Conservation (phyloP, 2,888 invertebrate genomes). For the Microplitis deprimator region DNA sequence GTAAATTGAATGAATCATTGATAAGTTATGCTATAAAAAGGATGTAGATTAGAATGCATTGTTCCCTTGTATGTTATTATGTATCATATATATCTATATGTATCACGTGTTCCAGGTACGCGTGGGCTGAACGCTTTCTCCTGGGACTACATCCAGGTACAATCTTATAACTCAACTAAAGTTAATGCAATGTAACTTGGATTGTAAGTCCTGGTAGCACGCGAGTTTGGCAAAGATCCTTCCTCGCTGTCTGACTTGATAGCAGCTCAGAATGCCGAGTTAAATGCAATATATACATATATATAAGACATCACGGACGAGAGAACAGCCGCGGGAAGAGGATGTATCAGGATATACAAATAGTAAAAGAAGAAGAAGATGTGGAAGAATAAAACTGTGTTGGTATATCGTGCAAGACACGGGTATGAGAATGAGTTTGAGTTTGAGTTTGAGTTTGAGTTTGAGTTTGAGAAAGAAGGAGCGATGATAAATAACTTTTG, state of each 20-base stretch:
- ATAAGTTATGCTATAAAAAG: background rate
- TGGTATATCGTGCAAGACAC: background rate
- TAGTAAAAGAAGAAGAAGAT: conserved; percentile 4
- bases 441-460: background rate
- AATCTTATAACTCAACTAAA: background rate
- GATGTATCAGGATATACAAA: background rate
- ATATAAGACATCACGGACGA: conserved; percentile 22
- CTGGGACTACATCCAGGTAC: background rate
- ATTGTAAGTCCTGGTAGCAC: conserved; percentile 13
- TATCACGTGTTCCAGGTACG: conserved; percentile 19
- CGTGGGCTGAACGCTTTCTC: conserved; percentile 29
- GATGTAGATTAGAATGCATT: conserved; percentile 7
- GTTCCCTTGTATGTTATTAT: conserved; percentile 1
- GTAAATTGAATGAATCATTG: background rate
- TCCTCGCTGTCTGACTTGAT: background rate
- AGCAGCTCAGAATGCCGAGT: conserved; percentile 14
- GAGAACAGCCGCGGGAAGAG: conserved; percentile 10
- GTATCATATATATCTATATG: background rate
- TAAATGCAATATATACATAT: background rate
- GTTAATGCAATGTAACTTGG: background rate
- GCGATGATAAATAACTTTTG: conserved; percentile 18
- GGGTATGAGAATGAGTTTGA: background rate
- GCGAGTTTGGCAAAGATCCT: conserved; percentile 18
- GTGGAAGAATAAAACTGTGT: background rate
- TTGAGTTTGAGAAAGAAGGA: background rate